Conservation (phyloP, 2,888 invertebrate genomes). For the Himalopsyche anomala region DNA sequence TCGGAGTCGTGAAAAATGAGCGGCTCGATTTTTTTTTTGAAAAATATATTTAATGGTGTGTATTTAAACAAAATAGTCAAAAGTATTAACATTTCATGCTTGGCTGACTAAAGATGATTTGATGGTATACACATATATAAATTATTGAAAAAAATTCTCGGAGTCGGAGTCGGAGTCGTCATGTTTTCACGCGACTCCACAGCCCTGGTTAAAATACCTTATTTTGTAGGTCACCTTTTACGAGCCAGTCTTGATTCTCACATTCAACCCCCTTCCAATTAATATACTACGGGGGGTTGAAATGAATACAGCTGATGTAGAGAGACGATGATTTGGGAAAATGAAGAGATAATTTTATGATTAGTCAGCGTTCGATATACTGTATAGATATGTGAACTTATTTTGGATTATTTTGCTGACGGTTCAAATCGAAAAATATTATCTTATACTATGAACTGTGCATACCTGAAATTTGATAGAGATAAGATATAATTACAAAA, state of each 20-base stretch:
- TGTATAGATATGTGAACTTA: not conserved
- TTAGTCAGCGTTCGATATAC: constrained; percentile 25
- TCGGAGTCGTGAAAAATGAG: no score
- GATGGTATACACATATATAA: no score
- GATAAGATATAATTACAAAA: not conserved
- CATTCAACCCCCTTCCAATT: constrained; percentile 37
- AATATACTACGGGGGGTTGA: constrained; percentile 7
- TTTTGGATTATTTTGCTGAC: not conserved
- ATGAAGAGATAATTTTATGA: constrained; percentile 27
- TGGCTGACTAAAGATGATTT: no score
- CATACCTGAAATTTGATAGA: not conserved
- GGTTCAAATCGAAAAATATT: not conserved
- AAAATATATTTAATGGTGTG: no score
- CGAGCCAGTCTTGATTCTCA: not conserved
- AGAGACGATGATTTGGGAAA: constrained; percentile 41
- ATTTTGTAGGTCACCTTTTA: constrained; percentile 24
- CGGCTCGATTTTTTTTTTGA: no score
- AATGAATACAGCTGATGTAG: constrained; percentile 47
- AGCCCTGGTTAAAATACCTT: no score
- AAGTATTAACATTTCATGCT: no score
- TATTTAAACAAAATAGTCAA: no score
- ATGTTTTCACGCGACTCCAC: no score
- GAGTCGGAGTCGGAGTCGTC: no score
- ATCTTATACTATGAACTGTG: not conserved
- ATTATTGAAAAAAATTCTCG: no score